phyloP scores from a whole-genome alignment of 2,888 invertebrate species.

The Cantharis rustica region DNA sequence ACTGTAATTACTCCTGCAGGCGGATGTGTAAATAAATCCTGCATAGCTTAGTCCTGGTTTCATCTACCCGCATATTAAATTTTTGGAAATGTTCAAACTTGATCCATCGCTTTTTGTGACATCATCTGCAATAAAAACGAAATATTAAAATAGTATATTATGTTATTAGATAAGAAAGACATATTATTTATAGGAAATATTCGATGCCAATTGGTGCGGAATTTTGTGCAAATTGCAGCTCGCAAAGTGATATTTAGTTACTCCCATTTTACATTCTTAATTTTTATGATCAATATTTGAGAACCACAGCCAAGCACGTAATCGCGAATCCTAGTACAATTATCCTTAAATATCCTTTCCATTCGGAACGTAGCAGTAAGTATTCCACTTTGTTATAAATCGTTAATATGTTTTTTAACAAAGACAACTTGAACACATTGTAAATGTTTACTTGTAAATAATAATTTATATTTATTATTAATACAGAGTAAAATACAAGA shows the following conservation, averaged over 20 bases:
- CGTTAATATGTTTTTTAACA: not conserved
- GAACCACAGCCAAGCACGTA: not conserved
- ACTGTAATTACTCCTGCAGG: not conserved
- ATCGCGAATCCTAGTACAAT: not conserved
- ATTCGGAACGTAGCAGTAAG: not conserved
- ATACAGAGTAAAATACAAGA: not conserved
- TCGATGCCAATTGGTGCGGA: not conserved
- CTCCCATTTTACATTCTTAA: no score
- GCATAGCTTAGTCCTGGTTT: not conserved
- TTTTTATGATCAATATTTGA: not conserved
- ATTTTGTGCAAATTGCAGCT: no score
- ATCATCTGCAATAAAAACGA: not conserved
- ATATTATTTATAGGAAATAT: not conserved
- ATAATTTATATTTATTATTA: not conserved
- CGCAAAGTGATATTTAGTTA: no score
- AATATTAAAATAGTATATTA: not conserved
- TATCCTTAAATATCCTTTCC: not conserved
- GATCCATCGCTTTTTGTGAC: not conserved
- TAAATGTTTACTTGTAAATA: not conserved
- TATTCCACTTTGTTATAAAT: not conserved
- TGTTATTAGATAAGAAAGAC: not conserved
- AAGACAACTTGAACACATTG: not conserved
- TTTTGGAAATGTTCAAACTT: not conserved
- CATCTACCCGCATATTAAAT: not conserved
- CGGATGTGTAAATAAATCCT: not conserved